Base-by-base conservation (phyloP, 1,140 invertebrate species). In the Tetranychus urticae region DNA sequence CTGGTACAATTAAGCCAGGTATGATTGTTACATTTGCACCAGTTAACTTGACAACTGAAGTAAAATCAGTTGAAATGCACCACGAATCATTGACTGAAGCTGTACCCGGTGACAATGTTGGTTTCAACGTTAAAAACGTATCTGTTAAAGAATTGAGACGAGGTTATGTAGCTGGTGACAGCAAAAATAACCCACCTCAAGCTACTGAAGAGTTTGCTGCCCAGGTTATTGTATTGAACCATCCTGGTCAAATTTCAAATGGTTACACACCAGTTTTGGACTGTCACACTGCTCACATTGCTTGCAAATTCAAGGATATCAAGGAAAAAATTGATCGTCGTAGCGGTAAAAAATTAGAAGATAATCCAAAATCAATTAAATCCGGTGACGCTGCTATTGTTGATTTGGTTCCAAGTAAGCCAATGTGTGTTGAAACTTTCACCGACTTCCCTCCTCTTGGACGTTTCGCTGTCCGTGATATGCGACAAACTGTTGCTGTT, bases 291-390 rank as follows among this genome's bases (percentile, higher is more conserved):
- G 74, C 77, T 62, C 77, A 79, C 68, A 79, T 79, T 68, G 77
- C 78, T 60, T 79, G 78, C 71, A 78, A 78, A 66, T 79, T 79
- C 68, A 81, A 82, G 45, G 89, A 97, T 71, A 92, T 98, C 70
- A 90, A 90, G 74, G 89, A 97, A 74, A 97, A 97, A 74, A 88
- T 88, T 71, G 93, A 97, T 75, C 85, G 93, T 71, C 89, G 93
- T 84, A 89, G 89, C 56, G 88, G 88, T 70, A 77, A 78, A 66
- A 69, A 69, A 58, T 46, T 69, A 12, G 68, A 69, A 66, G 68
- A 69, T 63, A 63, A 66, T 33, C 77, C 77, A 13, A 77, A 76
- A 61, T 65, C 68, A 54, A 69, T 78, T 34, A 79, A 79, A 65
- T 72, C 73, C 59, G 75, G 76, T 45, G 78, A 78, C 70, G 77